These are phyloP conservation scores for Frieseomelitta varia DNA, from an alignment of 1,140 invertebrate species.

Conservation along the genomic window DNA sequence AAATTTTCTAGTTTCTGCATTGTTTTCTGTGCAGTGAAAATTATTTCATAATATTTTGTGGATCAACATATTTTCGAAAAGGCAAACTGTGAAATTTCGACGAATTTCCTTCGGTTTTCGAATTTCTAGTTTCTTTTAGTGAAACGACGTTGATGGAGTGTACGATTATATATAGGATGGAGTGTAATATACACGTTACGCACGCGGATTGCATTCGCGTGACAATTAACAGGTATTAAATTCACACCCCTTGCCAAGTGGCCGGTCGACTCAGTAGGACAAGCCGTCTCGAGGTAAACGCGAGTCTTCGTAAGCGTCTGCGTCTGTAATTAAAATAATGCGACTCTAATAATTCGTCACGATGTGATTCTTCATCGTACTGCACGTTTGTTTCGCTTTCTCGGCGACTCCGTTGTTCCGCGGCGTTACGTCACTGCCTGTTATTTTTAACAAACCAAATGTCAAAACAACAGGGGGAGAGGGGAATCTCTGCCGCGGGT, in stretches of 20 bases:
- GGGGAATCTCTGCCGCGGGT: neutral
- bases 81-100: neutral
- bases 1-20: no score
- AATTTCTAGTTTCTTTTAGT: neutral
- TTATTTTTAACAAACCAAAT: neutral
- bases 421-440: neutral
- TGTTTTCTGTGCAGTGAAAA: no score
- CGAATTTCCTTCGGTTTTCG: neutral
- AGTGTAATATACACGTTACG: conserved; percentile 18
- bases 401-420: neutral
- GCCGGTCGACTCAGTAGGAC: conserved; percentile 50
- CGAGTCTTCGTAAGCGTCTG: conserved; percentile 13
- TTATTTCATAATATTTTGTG: neutral
- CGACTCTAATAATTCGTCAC: neutral
- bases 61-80: neutral
- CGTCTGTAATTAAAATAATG: neutral
- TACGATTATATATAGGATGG: neutral
- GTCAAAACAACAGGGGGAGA: neutral
- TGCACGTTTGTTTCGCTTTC: no score
- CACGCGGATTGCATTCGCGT: conserved; percentile 37
- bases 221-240: conserved; percentile 65
- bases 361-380: neutral
- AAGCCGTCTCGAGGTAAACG: conserved; percentile 40
- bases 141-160: neutral
- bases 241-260: conserved; percentile 55